These are phyloP conservation scores for Apamea sordens DNA, from an alignment of 2,888 invertebrate species.

Conservation along the genomic window DNA sequence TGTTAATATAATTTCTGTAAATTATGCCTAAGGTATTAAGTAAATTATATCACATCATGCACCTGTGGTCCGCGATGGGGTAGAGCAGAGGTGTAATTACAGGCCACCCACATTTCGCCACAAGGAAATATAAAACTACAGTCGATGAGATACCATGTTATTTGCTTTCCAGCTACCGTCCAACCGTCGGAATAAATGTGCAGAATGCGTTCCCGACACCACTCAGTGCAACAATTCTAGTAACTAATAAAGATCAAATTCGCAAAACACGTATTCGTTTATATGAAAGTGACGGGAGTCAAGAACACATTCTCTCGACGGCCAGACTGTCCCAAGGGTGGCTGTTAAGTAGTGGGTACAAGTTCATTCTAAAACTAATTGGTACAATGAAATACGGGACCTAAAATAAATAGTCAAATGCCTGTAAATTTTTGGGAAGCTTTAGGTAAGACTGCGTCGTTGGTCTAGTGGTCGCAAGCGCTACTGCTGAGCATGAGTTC, in stretches of 20 bases:
- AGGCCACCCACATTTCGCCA: not conserved
- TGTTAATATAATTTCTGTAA: slow-evolving; percentile 25
- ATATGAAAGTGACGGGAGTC: no score
- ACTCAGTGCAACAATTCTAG: no score
- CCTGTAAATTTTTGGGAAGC: not conserved
- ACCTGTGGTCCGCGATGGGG: no score
- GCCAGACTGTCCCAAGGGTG: not conserved
- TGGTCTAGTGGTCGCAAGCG: no score
- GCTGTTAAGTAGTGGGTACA: not conserved
- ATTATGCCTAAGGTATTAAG: not conserved
- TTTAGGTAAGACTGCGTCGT: no score
- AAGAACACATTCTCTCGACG: no score
- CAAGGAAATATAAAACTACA: not conserved
- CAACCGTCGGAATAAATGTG: no score
- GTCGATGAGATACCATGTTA: not conserved
- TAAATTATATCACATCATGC: not conserved
- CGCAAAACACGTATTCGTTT: not conserved
- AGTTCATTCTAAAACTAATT: not conserved
- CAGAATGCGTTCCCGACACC: no score
- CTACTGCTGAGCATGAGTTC: no score
- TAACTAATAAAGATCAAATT: not conserved
- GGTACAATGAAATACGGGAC: not conserved
- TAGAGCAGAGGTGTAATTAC: not conserved
- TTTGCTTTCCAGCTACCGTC: not conserved
- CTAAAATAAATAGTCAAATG: not conserved